Evolutionary conservation across 2,113 vertebrate genomes (phyloP).

Genomic region (Herpetotheres cachinnans): DNA sequence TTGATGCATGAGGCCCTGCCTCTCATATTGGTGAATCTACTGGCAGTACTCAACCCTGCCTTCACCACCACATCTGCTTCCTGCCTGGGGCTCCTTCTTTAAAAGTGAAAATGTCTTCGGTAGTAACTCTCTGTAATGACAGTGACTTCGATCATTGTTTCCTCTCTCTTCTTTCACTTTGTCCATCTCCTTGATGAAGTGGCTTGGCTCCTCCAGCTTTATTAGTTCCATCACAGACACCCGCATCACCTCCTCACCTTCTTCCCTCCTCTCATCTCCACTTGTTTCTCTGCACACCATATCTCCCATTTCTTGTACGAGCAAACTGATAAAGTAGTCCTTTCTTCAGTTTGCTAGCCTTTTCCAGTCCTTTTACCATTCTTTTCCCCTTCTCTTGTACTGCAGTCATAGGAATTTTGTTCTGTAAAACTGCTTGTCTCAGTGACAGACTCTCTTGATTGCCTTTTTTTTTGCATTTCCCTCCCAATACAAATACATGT

Average conservation of each 20-base stretch:
- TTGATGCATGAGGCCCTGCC: not conserved
- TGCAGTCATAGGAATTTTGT: not conserved
- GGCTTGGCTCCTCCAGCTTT: not conserved
- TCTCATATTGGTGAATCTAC: not conserved
- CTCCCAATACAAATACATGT: not conserved
- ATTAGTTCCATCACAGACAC: not conserved
- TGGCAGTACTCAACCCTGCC: not conserved
- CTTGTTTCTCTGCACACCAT: not conserved
- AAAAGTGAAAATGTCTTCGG: not conserved
- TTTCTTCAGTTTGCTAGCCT: not conserved
- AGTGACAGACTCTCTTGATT: not conserved
- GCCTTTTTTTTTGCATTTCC: not conserved
- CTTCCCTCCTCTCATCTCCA: not conserved
- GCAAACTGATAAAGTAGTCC: not conserved
- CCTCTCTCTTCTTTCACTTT: not conserved
- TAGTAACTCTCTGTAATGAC: not conserved
- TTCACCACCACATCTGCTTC: fast-evolving
- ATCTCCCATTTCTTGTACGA: not conserved
- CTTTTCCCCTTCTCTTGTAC: not conserved
- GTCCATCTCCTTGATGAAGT: not conserved
- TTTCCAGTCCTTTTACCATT: not conserved
- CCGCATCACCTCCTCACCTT: not conserved
- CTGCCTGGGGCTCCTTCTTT: not conserved
- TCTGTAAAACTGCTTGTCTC: not conserved
- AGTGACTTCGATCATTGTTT: not conserved